These are phyloP conservation scores for Tenualosa ilisha DNA, from an alignment of 2,797 vertebrate species.

Conservation along the genomic window DNA sequence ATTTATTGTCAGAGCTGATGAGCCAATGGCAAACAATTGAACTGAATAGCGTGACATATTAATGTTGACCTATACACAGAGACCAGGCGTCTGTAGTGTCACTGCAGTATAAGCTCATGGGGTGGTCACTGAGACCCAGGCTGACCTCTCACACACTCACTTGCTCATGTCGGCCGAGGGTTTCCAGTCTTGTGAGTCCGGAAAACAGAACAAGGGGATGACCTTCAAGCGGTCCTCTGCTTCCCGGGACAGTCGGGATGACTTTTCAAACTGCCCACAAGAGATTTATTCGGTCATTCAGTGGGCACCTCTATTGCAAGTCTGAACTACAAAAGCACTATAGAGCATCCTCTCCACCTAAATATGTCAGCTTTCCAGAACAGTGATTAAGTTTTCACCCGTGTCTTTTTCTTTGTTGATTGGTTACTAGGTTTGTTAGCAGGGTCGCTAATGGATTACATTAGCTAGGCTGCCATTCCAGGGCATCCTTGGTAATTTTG, in stretches of 20 bases:
- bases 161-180: conserved; percentile 86
- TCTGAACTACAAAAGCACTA: neutral
- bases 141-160: conserved; percentile 77
- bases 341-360: too few relatives aligned
- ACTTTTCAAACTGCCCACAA: conserved; percentile 85
- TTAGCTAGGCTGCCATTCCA: too few relatives aligned
- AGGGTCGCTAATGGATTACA: too few relatives aligned
- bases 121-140: neutral
- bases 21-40: neutral
- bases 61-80: neutral
- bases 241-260: conserved; percentile 85
- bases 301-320: neutral
- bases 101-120: too few relatives aligned
- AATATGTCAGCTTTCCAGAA: too few relatives aligned
- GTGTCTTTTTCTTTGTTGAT: too few relatives aligned
- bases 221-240: conserved; percentile 93
- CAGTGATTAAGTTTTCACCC: too few relatives aligned
- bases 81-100: too few relatives aligned
- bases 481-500: too few relatives aligned
- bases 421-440: too few relatives aligned
- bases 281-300: neutral
- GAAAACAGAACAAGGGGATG: conserved; percentile 97
- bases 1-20: neutral
- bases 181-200: conserved; percentile 89
- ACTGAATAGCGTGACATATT: neutral